phyloP scores from a whole-genome alignment of 2,888 invertebrate genomes.

The Chesias legatella region DNA sequence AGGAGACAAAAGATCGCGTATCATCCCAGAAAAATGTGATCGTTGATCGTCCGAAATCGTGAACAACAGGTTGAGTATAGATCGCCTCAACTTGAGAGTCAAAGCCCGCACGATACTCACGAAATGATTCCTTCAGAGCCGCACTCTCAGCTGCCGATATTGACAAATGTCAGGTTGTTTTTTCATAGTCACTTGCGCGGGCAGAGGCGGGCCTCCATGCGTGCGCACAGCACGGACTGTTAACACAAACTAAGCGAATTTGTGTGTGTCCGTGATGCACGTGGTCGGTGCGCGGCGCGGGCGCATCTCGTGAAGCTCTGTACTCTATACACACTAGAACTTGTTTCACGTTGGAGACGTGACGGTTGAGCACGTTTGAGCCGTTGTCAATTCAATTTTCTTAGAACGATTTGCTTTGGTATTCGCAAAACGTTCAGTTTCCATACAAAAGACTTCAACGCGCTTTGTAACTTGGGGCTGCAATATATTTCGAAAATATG shows the following conservation, averaged over 20 bases:
- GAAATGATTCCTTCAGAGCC: slow-evolving; percentile 57
- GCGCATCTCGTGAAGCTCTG: slow-evolving; percentile 55
- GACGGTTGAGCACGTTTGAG: slow-evolving; percentile 10
- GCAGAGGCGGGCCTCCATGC: slow-evolving; percentile 53
- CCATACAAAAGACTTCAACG: slow-evolving; percentile 11
- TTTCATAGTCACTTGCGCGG: slow-evolving; percentile 68
- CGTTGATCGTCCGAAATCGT: slow-evolving; percentile 52
- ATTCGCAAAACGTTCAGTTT: background rate
- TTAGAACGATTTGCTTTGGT: too few species aligned
- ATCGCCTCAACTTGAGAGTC: slow-evolving; percentile 51
- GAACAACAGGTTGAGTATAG: slow-evolving; percentile 62
- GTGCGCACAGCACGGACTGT: slow-evolving; percentile 62
- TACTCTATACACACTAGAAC: slow-evolving; percentile 25
- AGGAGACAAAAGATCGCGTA: slow-evolving; percentile 26
- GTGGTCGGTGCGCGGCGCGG: slow-evolving; percentile 62
- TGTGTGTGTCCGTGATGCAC: slow-evolving; percentile 69
- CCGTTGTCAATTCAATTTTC: background rate
- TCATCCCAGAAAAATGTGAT: slow-evolving; percentile 47
- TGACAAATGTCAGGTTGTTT: slow-evolving; percentile 47
- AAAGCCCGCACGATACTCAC: slow-evolving; percentile 57
- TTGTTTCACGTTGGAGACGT: slow-evolving; percentile 6
- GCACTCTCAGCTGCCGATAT: slow-evolving; percentile 37
- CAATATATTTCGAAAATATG: too few species aligned
- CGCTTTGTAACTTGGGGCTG: background rate
- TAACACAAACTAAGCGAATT: slow-evolving; percentile 71